Base-by-base conservation (phyloP, 1,140 invertebrate species). In the Mercenaria mercenaria region DNA sequence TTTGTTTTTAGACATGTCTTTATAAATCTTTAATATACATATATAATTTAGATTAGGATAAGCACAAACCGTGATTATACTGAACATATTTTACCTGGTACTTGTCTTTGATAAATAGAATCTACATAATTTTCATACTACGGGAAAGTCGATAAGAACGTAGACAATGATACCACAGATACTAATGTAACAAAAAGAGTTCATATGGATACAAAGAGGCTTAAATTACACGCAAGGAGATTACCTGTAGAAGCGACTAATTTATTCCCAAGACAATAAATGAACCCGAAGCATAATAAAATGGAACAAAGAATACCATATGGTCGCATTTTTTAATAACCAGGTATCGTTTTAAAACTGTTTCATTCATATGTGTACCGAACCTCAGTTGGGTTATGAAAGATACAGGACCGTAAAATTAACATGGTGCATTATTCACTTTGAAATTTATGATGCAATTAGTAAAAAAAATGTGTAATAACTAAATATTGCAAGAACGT, bases 241-340 rank as follows among this genome's bases (percentile, higher is more conserved):
- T 52, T 79, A 79, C 76, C 76, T 79, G 76, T 39, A 79, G 26
- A 79, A 52, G 76, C 13, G 32, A 59, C 76, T 79, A 79, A 79
- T 79, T 79, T 29, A 37, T 34, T 56, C 76, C 47, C 76, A 79
- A 52, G 76, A 56, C 47, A 56, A 52, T 56, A 37, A 79, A 79
- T 56, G 47, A 56, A 52, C n/a, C n/a, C 32, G 34, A 59, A n/a
- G 50, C 20, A 11, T 15, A n/a, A 79, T n/a, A 39, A 79, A 59
- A 4, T 52, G 47, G 76, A 79, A 52, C 47, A 79, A 79, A 79
- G 76, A n/a, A 26, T 56, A 52, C 76, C 76, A 79, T 79, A 79
- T 79, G 76, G 47, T 79, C 6, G 50, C n/a, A 29, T 56, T 29
- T 64, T 43, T 23, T 43, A 76, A 29, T 43, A 76, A 76, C 10